Base-by-base conservation (phyloP, 2,113 vertebrate genomes). In the Dipodomys ordii region DNA sequence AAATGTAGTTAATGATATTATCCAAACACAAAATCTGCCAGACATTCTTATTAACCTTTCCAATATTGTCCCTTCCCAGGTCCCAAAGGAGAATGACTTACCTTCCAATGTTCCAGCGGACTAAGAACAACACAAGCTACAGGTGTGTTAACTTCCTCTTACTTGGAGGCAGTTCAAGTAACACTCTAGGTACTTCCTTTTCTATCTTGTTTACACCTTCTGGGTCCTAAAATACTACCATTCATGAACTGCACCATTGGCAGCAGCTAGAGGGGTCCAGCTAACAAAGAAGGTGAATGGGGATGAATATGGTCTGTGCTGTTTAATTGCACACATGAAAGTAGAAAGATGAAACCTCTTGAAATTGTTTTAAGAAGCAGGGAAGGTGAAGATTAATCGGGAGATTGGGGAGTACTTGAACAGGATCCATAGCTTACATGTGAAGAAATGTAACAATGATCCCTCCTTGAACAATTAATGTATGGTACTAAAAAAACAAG, bases 141-240 rank as follows among this genome's bases (percentile, higher is more conserved):
- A 12, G 4, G 57, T 15, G 80, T 91, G 39, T 28, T 57, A 84
- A 94, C 62, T 77, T 88, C 30, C 72, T 93, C 62, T 77, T 90
- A 27, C 62, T 93, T 65, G 44, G 0, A 68, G 53, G 16, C 32
- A 49, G 35, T 28, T 87, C 57, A 78, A 20, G 73, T 68, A 30
- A 81, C 16, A 62, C 27, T 20, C 28, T 7, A 0, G 8, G 9
- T 60, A 25, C 35, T 64, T 82, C 73, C 30, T 91, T 27, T 60
- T 64, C 49, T 73, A 49, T 18, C 28, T 62, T 60, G 13, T 88
- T 69, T 35, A 90, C 7, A 62, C 9, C 25, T 65, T 23, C 79
- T 84, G 80, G 85, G 88, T 96, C 90, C 91, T 87, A 87, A 85
- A 87, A 39, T 18, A 60, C 83, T 57, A 19, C 57, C n/a, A 30